Conservation (phyloP, 2,888 invertebrate species). For the Drosophila buzzatii region DNA sequence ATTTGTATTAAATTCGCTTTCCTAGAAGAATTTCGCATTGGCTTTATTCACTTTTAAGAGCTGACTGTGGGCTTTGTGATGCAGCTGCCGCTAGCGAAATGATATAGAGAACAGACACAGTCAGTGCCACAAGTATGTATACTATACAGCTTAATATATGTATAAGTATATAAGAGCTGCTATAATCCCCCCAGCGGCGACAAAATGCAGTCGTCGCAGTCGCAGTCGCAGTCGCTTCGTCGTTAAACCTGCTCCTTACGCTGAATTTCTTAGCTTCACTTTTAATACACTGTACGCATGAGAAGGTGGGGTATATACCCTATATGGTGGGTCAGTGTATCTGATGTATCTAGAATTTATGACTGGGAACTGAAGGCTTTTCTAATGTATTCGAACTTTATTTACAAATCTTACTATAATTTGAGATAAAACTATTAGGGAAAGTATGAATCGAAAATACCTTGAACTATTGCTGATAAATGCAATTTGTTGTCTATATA, state of each 20-base stretch:
- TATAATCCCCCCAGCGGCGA: slow-evolving; percentile 54
- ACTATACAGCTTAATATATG: slow-evolving; percentile 16
- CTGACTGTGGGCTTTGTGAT: slow-evolving; percentile 2
- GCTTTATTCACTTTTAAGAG: slow-evolving; percentile 9
- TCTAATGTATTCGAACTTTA: no score
- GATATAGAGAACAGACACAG: slow-evolving; percentile 19
- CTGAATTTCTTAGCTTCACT: slow-evolving; percentile 49
- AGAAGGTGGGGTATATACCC: neutral
- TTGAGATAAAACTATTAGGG: no score
- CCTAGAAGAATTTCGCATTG: slow-evolving; percentile 7
- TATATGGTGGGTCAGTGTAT: no score
- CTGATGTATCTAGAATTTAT: neutral
- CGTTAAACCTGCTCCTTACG: slow-evolving; percentile 71
- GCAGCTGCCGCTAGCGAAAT: slow-evolving; percentile 14
- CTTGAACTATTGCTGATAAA: no score
- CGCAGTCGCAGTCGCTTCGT: slow-evolving; percentile 39
- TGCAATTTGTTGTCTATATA: no score
- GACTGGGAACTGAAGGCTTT: no score
- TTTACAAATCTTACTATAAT: no score
- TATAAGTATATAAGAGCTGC: slow-evolving; percentile 6
- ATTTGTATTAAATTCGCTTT: slow-evolving; percentile 4
- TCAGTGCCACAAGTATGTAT: slow-evolving; percentile 22
- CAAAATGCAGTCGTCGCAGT: slow-evolving; percentile 31
- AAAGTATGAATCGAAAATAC: no score
- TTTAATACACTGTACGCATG: slow-evolving; percentile 9